Conservation (phyloP, 2,113 vertebrate species). For the Eira barbara region DNA sequence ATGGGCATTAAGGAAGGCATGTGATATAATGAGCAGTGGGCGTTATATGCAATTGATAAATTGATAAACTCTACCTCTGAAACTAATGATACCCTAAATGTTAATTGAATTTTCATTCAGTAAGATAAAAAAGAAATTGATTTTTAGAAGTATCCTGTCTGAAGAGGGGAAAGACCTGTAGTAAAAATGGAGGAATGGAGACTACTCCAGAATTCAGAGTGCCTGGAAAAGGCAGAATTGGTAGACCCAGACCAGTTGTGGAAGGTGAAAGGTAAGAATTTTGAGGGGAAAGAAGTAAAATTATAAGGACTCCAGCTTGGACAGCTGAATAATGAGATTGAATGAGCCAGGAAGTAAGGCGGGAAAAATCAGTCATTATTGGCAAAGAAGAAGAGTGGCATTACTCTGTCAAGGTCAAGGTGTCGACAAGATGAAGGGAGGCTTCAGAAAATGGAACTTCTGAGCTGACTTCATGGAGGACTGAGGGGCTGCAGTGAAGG, state of each 20-base stretch:
- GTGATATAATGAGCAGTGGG: background rate
- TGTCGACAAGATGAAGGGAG: background rate
- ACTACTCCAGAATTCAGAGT: background rate
- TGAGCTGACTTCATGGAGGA: background rate
- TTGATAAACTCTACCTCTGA: background rate
- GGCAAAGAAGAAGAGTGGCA: background rate
- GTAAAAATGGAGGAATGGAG: background rate
- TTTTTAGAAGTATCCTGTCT: background rate
- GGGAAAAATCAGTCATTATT: background rate
- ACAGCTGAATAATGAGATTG: background rate
- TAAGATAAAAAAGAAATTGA: background rate
- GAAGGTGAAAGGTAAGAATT: background rate
- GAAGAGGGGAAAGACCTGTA: background rate
- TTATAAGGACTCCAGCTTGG: background rate
- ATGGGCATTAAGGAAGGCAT: background rate
- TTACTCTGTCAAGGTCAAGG: background rate
- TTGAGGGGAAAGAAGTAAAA: background rate
- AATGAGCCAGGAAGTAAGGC: background rate
- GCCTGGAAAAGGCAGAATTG: background rate
- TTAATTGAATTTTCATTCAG: background rate
- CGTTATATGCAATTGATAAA: background rate
- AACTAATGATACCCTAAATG: background rate
- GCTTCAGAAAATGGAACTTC: background rate
- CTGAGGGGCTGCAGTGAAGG: background rate
- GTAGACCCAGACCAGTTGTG: background rate